Conservation (phyloP, 2,113 vertebrate species). For the Thomomys bottae region DNA sequence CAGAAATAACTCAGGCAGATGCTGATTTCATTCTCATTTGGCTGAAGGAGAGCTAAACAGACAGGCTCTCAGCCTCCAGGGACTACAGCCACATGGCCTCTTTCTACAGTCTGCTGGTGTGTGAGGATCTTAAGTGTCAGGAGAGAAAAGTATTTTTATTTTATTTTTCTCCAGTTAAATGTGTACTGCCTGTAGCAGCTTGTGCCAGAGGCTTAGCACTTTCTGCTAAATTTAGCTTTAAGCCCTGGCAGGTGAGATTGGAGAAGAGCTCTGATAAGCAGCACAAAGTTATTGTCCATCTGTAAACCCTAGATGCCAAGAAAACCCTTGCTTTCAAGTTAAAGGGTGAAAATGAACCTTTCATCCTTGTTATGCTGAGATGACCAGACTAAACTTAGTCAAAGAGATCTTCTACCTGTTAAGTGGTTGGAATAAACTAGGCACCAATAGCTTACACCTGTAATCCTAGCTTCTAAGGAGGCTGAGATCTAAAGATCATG, state of each 20-base stretch:
- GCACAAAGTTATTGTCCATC: background rate
- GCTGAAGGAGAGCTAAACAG: background rate
- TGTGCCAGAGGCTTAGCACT: constrained; percentile 27
- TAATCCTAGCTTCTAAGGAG: too few species aligned
- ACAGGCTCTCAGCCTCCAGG: background rate
- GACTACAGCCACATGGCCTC: background rate
- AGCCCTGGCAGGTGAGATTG: constrained; percentile 42
- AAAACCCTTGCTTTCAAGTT: constrained; percentile 2
- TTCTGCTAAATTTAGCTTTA: constrained; percentile 65
- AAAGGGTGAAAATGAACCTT: background rate
- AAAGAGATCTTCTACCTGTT: background rate
- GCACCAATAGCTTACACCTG: too few species aligned
- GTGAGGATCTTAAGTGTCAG: background rate
- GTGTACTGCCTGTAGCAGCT: constrained; percentile 30
- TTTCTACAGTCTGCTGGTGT: background rate
- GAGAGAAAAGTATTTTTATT: constrained; percentile 52
- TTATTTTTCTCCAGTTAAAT: constrained; percentile 40
- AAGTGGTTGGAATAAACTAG: background rate
- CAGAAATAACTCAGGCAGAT: background rate
- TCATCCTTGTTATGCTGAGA: background rate
- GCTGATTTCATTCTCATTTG: background rate
- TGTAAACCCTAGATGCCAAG: constrained; percentile 9
- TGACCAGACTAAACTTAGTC: background rate
- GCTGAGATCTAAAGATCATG: too few species aligned
- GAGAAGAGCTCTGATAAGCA: constrained; percentile 28